Evolutionary conservation across 2,797 vertebrate genomes (phyloP).

Genomic region (Artibeus lituratus): DNA sequence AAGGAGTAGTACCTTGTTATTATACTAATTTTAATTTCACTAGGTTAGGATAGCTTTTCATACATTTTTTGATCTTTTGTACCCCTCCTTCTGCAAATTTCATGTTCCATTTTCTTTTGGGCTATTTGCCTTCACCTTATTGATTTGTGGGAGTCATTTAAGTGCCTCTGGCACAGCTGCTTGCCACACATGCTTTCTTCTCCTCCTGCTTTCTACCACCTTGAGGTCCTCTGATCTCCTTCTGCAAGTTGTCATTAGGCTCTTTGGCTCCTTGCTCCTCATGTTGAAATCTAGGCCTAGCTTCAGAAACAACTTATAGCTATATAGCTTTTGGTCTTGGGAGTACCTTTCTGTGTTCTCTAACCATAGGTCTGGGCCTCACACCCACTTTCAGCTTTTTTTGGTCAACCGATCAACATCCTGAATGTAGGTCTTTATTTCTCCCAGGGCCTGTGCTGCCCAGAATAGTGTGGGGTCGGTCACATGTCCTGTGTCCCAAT

Average conservation of each 20-base stretch:
- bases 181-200: not conserved
- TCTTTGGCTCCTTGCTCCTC: not conserved
- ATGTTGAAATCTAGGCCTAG: not conserved
- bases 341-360: not conserved
- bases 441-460: not conserved
- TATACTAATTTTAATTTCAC: not conserved
- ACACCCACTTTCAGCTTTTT: not conserved
- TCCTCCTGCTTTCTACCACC: not conserved
- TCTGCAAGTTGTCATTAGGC: not conserved
- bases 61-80: not conserved
- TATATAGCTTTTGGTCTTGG: not conserved
- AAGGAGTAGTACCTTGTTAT: not conserved
- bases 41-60: not conserved
- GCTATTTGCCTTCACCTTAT: not conserved
- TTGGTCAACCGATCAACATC: not conserved
- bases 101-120: not conserved
- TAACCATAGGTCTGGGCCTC: not conserved
- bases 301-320: not conserved
- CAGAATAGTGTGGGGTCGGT: not conserved
- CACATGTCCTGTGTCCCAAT: accelerated
- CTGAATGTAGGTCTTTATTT: not conserved
- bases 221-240: not conserved
- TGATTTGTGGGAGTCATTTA: not conserved
- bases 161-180: not conserved
- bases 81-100: not conserved